Evolutionary conservation across 2,797 vertebrate genomes (phyloP).

Genomic region (Acrossocheilus wenchowensis): DNA sequence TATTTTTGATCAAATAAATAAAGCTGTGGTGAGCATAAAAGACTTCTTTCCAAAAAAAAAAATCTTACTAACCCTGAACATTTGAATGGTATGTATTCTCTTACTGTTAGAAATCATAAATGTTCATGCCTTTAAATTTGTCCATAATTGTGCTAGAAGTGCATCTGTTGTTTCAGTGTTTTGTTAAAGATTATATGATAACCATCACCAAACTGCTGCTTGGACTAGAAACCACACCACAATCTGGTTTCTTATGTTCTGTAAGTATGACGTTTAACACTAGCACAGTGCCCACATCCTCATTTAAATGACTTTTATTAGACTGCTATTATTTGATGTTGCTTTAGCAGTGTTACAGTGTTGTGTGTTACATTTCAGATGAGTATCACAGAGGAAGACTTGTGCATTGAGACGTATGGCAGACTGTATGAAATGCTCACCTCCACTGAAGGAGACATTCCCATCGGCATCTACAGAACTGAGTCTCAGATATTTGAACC

Average conservation of each 20-base stretch:
- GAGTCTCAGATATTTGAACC: slow-evolving; percentile 80
- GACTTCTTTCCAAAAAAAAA: neutral
- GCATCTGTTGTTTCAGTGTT: slow-evolving; percentile 76
- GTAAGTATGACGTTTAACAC: slow-evolving; percentile 73
- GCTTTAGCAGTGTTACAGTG: neutral
- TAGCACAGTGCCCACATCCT: neutral
- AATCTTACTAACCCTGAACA: neutral
- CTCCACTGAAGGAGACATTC: slow-evolving; percentile 84
- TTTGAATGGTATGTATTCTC: neutral
- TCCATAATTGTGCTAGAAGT: neutral
- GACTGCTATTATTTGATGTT: neutral
- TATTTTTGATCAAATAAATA: neutral
- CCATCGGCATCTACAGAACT: slow-evolving; percentile 86
- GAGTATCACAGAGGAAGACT: slow-evolving; percentile 84
- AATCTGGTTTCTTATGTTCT: slow-evolving; percentile 86
- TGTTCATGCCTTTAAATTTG: neutral
- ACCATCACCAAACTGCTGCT: slow-evolving; percentile 85
- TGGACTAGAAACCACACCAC: slow-evolving; percentile 84
- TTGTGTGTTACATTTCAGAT: slow-evolving; percentile 71
- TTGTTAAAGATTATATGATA: slow-evolving; percentile 90
- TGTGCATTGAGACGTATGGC: slow-evolving; percentile 87
- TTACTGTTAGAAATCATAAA: neutral
- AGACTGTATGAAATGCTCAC: slow-evolving; percentile 85
- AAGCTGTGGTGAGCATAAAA: neutral
- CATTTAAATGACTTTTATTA: neutral